Evolutionary conservation across 1,140 invertebrate species (phyloP), one percentile per base, ranked within the genome.

Genomic region (Drosophila cardini): DNA sequence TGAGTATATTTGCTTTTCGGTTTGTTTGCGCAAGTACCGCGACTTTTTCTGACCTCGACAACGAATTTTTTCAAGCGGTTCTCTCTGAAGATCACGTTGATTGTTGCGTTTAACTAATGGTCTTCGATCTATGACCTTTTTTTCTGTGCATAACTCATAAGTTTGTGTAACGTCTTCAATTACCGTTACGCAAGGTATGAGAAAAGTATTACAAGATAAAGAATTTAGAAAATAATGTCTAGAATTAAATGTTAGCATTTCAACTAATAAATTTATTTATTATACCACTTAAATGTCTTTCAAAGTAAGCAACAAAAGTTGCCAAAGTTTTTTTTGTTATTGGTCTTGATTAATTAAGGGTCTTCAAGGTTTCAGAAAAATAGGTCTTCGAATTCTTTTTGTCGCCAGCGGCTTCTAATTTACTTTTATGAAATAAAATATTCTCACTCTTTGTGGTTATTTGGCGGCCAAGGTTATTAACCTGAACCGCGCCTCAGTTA

Each of bases 401-500:
- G 18, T 58, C 56, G 56, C 56, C 43, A 34, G 26, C 18, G 11
- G 52, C 16, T 43, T 73, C 16, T 68, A 52, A 63, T 78, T 69
- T 46, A 48, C 56, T 48, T 57, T 63, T 40, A 34, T 16, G 48
- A 62, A 67, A 69, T 32, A 32, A 73, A 16, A 73, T 43, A 55
- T 63, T 63, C 58, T 58, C 21, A 40, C 43, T 42, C 13, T 36
- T 30, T 16, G 34, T 32, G 52, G 52, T 58, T 75, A 87, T 87
- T 87, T 76, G 79, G 84, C 83, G 83, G 83, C 89, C 83, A 87
- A 87, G 83, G 83, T 87, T 89, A 67, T 89, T 87, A 87, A 87
- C 83, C 83, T 79, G 26, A 72, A 57, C 18, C 60, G 43, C 75
- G 67, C 46, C 79, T 53, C 45, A 62, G 16, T 55, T 65, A 30